These are phyloP conservation scores for Tapirus indicus DNA, from an alignment of 2,797 vertebrate genomes.

Conservation along the genomic window DNA sequence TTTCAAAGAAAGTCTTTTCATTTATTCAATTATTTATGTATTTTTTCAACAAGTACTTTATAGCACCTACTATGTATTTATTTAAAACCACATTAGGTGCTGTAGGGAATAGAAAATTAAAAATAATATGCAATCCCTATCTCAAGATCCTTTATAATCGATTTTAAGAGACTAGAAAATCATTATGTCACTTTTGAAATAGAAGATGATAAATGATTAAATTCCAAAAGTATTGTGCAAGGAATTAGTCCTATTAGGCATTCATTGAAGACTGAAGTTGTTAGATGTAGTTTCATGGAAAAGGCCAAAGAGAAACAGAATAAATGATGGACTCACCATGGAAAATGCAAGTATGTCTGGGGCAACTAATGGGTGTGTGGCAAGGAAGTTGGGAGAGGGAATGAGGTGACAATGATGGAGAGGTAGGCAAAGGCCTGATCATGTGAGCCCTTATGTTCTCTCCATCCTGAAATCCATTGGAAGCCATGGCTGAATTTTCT, in stretches of 20 bases:
- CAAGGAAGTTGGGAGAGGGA: background rate
- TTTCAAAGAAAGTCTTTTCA: conserved; percentile 37
- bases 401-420: background rate
- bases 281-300: background rate
- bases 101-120: background rate
- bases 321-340: background rate
- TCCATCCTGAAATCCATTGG: background rate
- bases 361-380: background rate
- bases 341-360: background rate
- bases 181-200: conserved; percentile 42
- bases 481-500: background rate
- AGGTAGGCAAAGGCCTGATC: background rate
- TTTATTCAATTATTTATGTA: background rate
- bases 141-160: background rate
- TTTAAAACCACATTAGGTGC: background rate
- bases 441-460: background rate
- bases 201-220: conserved; percentile 36
- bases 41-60: background rate
- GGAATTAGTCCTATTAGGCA: background rate
- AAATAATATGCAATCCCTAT: background rate
- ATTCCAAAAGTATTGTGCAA: background rate
- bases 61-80: background rate
- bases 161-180: conserved; percentile 22
- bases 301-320: background rate
- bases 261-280: background rate